Evolutionary conservation across 2,113 vertebrate species (phyloP), one percentile per base, ranked within the genome.

Genomic region (Trematomus loennbergii): DNA sequence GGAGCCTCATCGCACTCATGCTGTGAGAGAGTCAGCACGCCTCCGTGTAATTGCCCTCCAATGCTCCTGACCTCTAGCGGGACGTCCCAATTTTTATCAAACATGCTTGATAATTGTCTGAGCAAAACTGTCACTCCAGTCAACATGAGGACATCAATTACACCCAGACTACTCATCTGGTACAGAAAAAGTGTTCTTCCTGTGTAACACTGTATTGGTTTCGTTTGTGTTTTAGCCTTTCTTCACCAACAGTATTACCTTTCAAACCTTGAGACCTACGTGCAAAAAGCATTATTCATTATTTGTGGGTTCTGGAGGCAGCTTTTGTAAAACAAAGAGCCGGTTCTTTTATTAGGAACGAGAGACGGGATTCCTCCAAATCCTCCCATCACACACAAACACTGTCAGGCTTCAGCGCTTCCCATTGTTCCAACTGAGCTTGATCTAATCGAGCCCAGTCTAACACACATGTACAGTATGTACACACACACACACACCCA

Each of bases 21-120:
- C 79, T 88, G 87, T 22, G 75, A 72, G 29, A 54, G 73, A 86
- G 77, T 81, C 87, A 92, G 87, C 87, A 88, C 67, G 79, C 49
- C 72, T 81, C 50, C 11, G 12, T 82, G 86, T 89, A 91, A 93
- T 90, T 93, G 87, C 87, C 84, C 82, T 88, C 50, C 84, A 61
- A 15, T 52, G 72, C 70, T 66, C 72, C 80, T 79, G 90, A 86
- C 88, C 89, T 88, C 72, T 29, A 84, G 57, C 61, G 33, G 81
- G 86, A 88, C 40, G 46, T 88, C 86, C 73, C 61, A n/a, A 12
- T 86, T 87, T 61, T 81, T 86, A 68, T 78, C 77, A 80, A 78
- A 86, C 68, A 80, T 62, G 50, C 60, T 33, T 57, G 60, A 79
- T 70, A 54, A 49, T 53, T 69, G 53, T 81, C 67, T 55, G 61